Evolutionary conservation across 2,888 invertebrate genomes (phyloP).

Genomic region (Andrena hattorfiana): DNA sequence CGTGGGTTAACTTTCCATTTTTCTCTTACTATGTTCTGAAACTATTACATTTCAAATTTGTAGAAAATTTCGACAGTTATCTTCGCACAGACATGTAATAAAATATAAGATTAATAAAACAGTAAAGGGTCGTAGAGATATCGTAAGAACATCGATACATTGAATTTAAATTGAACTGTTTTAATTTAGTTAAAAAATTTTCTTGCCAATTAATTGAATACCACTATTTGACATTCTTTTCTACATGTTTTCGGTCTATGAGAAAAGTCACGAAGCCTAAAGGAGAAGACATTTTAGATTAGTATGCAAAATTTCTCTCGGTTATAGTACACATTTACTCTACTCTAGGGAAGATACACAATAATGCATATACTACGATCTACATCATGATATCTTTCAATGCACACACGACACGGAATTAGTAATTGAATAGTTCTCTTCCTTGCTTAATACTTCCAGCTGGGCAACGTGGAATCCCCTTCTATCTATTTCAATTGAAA

Average conservation of each 20-base stretch:
- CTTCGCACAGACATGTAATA: not conserved
- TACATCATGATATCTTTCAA: conserved; percentile 36
- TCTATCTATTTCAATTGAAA: conserved; percentile 4
- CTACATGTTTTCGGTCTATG: not conserved
- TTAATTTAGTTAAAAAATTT: not conserved
- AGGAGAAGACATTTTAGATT: conserved; percentile 44
- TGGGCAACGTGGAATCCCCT: not conserved
- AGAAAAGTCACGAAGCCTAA: not conserved
- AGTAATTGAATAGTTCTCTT: conserved; percentile 27
- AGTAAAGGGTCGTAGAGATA: not conserved
- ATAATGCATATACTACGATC: conserved; percentile 55
- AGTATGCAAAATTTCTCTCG: conserved; percentile 64
- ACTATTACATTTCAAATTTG: not conserved
- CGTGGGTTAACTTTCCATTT: conserved; percentile 13
- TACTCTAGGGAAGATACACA: conserved; percentile 59
- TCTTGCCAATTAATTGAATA: not conserved
- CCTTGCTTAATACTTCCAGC: conserved; percentile 16
- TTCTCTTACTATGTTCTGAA: not conserved
- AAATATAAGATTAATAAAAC: not conserved
- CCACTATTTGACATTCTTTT: not conserved
- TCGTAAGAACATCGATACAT: not conserved
- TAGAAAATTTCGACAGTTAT: not conserved
- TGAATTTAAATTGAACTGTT: not conserved
- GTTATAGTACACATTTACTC: conserved; percentile 57
- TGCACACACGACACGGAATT: conserved; percentile 49